phyloP scores from a whole-genome alignment of 2,113 vertebrate species.

The Pygoscelis adeliae region DNA sequence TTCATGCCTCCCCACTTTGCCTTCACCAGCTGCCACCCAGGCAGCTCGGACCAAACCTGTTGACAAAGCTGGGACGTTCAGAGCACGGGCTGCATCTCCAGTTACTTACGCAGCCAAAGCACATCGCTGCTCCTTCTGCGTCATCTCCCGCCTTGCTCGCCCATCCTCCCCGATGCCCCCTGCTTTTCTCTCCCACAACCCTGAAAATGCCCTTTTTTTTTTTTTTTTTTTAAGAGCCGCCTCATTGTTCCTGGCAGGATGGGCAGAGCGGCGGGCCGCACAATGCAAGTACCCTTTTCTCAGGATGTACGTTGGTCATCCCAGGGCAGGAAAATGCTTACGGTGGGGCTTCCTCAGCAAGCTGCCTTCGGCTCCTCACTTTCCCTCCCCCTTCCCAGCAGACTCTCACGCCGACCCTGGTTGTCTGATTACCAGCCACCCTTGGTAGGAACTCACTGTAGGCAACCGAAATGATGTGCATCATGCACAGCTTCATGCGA shows the following conservation, averaged over 20 bases:
- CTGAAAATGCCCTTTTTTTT: not conserved
- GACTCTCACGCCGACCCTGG: not conserved
- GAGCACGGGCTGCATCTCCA: not conserved
- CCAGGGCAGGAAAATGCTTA: conserved; percentile 62
- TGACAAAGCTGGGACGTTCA: not conserved
- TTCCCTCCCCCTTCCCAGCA: conserved; percentile 14
- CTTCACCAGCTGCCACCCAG: not conserved
- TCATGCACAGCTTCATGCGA: rapidly evolving
- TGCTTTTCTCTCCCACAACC: conserved; percentile 15
- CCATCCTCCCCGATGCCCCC: not conserved
- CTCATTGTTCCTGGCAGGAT: conserved; percentile 70
- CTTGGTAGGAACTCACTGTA: not conserved
- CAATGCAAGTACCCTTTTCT: conserved; percentile 47
- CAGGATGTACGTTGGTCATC: conserved; percentile 67
- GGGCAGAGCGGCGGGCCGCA: conserved; percentile 42
- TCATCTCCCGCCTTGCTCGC: not conserved
- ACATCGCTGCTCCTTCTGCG: rapidly evolving
- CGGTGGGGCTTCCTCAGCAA: conserved; percentile 44
- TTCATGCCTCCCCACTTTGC: not conserved
- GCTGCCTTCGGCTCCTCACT: not conserved
- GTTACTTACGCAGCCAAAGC: not conserved
- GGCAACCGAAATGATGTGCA: rapidly evolving
- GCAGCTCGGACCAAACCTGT: not conserved
- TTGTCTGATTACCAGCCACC: not conserved
- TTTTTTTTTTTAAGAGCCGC: not conserved